Evolutionary conservation across 2,797 vertebrate genomes (phyloP), one percentile per base, ranked within the genome.

Genomic region (Lacerta agilis): DNA sequence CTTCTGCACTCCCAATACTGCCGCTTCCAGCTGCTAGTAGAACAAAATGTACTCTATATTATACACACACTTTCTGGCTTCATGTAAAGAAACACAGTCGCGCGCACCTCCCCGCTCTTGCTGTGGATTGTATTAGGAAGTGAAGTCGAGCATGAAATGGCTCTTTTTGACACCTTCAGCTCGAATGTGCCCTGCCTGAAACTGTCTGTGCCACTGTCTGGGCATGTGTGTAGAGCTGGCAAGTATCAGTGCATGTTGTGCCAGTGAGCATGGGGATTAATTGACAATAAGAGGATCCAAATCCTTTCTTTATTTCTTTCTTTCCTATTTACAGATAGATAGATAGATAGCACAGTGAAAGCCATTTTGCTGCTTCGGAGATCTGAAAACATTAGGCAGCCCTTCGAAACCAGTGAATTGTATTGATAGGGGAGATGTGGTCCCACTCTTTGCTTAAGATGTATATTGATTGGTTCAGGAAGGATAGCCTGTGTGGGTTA

Each of bases 151-250:
- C 90, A 89, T 92, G 88, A 96, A 96, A 95, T 95, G 89, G 90
- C 81, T 94, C 87, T 93, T 95, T 88, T 92, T 85, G 91, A 95
- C 0, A 9, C 85, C 82, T 93, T 95, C 73, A 90, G 93, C 72
- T 95, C 91, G 89, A 94, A 94, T 93, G 93, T 83, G 94, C 93
- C 90, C 89, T 81, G 94, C 92, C 95, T 94, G 89, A 90, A 95
- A 93, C 89, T 29, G 33, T 77, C n/a, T 86, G 86, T 0, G 18
- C 1, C 25, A 61, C n/a, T 49, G 10, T 1, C 25, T 88, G 29
- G 76, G 75, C 4, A 85, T 41, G 41, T 76, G 4, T 82, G 38
- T 15, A 33, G 64, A 69, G 76, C 23, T 79, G 43, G 10, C 27
- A 58, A 83, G n/a, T 83, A 33, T 77, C 73, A 69, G 20, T 55